A percentile compares a stretch with the other conserved stretches of the same genome.
These are phyloP conservation scores for Chaunax sp. DNA, from an alignment of 2,797 vertebrate genomes.

Conservation along the genomic window DNA sequence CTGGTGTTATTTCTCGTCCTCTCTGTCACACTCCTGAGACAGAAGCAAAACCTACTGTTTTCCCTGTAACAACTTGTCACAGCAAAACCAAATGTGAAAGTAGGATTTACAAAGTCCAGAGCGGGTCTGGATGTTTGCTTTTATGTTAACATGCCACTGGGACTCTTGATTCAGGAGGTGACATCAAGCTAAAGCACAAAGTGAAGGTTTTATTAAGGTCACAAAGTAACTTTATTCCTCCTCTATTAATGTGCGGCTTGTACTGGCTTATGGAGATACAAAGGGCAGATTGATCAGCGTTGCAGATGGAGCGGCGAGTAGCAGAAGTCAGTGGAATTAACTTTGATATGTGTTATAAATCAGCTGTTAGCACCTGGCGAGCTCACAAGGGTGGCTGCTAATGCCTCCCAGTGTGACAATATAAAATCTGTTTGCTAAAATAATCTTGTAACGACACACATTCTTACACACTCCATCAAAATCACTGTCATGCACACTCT, in stretches of 20 bases:
- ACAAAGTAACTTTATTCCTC: slow-evolving; percentile 80
- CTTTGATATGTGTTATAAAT: slow-evolving; percentile 71
- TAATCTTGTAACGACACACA: neutral
- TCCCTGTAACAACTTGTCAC: slow-evolving; percentile 28
- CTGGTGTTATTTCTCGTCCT: neutral
- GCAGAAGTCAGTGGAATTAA: slow-evolving; percentile 63
- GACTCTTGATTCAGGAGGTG: slow-evolving; percentile 54
- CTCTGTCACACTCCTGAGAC: slow-evolving; percentile 1
- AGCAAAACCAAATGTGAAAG: slow-evolving; percentile 9
- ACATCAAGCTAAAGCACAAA: slow-evolving; percentile 49
- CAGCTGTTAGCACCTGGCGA: slow-evolving; percentile 41
- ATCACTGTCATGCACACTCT: neutral
- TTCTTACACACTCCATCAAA: neutral
- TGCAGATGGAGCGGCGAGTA: slow-evolving; percentile 49
- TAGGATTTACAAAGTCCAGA: slow-evolving; percentile 38
- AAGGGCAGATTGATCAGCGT: neutral
- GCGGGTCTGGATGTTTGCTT: slow-evolving; percentile 43
- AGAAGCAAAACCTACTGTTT: neutral
- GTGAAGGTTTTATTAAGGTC: slow-evolving; percentile 80
- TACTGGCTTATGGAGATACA: slow-evolving; percentile 34
- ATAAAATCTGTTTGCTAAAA: slow-evolving; percentile 43
- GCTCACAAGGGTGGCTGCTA: slow-evolving; percentile 30
- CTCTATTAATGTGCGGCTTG: slow-evolving; percentile 73
- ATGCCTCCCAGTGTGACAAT: slow-evolving; percentile 51
- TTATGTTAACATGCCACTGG: slow-evolving; percentile 38